Conservation (phyloP, 2,797 vertebrate genomes). For the Gobio occitaniae region DNA sequence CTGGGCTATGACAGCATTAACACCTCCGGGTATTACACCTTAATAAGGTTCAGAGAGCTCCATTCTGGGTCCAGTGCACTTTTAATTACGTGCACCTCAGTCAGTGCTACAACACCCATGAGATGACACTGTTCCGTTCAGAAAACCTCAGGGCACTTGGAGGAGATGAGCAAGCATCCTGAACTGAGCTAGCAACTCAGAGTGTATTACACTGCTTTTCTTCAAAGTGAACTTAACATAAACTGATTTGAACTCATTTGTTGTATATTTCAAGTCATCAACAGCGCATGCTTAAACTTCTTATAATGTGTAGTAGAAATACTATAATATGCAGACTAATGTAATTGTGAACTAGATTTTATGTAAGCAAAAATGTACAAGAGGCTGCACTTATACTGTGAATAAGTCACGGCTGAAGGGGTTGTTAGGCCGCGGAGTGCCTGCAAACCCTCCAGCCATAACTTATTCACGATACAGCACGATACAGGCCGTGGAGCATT, state of each 20-base stretch:
- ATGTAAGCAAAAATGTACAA: too few relatives aligned
- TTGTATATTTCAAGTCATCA: conserved; percentile 5
- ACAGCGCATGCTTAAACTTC: not conserved
- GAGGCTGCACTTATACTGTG: too few relatives aligned
- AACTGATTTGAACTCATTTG: not conserved
- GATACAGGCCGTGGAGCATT: too few relatives aligned
- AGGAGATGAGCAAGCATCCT: not conserved
- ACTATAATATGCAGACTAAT: too few relatives aligned
- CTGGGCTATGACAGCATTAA: conserved; percentile 44
- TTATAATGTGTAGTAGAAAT: too few relatives aligned
- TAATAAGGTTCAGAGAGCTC: conserved; percentile 70
- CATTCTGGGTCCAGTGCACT: conserved; percentile 69
- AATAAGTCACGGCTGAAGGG: too few relatives aligned
- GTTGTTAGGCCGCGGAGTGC: too few relatives aligned
- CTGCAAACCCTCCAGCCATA: too few relatives aligned
- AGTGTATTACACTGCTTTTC: conserved; percentile 3
- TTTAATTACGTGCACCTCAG: conserved; percentile 74
- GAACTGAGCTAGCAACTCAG: not conserved
- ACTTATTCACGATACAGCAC: too few relatives aligned
- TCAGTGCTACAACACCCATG: conserved; percentile 52
- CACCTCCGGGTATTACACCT: conserved; percentile 62
- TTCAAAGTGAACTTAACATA: not conserved
- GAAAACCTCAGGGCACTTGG: conserved; percentile 31
- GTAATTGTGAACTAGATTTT: too few relatives aligned
- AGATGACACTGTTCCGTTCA: conserved; percentile 23